Percentiles rank a stretch among this genome's conserved stretches.
phyloP scores from a whole-genome alignment of 2,797 vertebrate species.

The Acanthurus tractus region DNA sequence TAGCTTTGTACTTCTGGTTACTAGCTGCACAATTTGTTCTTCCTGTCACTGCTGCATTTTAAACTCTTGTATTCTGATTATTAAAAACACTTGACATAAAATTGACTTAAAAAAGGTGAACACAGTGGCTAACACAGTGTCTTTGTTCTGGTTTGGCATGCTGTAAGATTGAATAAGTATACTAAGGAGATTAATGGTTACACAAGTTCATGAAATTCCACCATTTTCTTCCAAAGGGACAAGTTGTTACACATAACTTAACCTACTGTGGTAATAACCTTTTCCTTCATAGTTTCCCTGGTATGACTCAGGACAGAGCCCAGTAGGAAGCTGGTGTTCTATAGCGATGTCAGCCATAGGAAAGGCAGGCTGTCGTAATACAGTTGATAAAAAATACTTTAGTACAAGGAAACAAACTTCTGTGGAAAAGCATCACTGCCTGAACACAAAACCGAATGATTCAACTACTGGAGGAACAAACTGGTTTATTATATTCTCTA shows the following conservation, averaged over 20 bases:
- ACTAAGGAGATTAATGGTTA: conserved; percentile 77
- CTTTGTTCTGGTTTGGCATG: conserved; percentile 50
- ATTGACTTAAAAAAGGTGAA: conserved; percentile 33
- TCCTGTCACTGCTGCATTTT: not conserved
- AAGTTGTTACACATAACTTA: conserved; percentile 53
- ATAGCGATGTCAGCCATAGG: conserved; percentile 2
- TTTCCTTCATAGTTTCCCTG: conserved; percentile 29
- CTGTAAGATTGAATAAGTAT: conserved; percentile 49
- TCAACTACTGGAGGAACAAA: not conserved
- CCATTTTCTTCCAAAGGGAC: conserved; percentile 47
- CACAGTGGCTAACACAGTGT: conserved; percentile 33
- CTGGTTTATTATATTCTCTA: not conserved
- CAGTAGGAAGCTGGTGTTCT: not conserved
- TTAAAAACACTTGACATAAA: conserved; percentile 21
- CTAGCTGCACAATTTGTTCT: not conserved
- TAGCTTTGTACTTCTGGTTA: not conserved
- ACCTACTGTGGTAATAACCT: conserved; percentile 30
- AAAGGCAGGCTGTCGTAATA: not conserved
- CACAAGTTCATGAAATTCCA: conserved; percentile 70
- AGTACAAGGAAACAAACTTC: not conserved
- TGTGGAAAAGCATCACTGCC: not conserved
- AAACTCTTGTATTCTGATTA: conserved; percentile 5
- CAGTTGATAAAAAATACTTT: not conserved
- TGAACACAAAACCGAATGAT: conserved; percentile 1
- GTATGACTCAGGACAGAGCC: conserved; percentile 29